Base-by-base conservation (phyloP, 2,113 vertebrate genomes). In the Seriola quinqueradiata region DNA sequence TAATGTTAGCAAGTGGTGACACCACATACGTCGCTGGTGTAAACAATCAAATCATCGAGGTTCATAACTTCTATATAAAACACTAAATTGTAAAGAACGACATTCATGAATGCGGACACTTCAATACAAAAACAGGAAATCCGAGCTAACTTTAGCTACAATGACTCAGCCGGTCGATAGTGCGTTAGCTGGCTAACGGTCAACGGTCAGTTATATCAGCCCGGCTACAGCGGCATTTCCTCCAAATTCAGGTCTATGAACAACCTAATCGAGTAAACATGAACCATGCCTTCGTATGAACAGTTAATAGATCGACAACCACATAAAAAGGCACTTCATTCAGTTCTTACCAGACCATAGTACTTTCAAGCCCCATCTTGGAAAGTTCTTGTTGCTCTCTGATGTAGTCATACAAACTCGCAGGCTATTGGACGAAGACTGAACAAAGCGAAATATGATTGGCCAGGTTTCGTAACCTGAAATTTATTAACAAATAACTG, bases 321-420 rank as follows among this genome's bases (percentile, higher is more conserved):
- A 34, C 2, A 54, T 44, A 52, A 44, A 85, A 85, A 1, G 0
- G 1, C 0, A 83, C 82, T 63, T 73, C 75, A 40, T 82, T 32
- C 70, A 60, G 14, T 81, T 54, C 97, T 97, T 96, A 98, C 97
- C 97, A 99, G 84, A 99, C 97, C 97, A 99, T 97, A 88, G 97
- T 99, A 95, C 97, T 99, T 94, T 99, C 97, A 75, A 99, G 96
- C 94, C 94, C 97, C 97, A 99, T 99, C 94, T 96, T 96, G 96
- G 89, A 95, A 95, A 94, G 82, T 91, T 95, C 74, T 94, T 90
- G 86, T 92, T 87, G 76, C 88, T 82, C 19, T 89, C 60, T 87
- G 76, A 83, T 75, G 74, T 61, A 32, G 19, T 68, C 36, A 4
- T 19, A 68, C 34, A 92, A 91, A 17, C 55, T 72, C 32, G 0